Percentiles rank a stretch among this genome's conserved stretches.
Conservation (phyloP, 1,140 invertebrate species). For the Cydia amplana region DNA sequence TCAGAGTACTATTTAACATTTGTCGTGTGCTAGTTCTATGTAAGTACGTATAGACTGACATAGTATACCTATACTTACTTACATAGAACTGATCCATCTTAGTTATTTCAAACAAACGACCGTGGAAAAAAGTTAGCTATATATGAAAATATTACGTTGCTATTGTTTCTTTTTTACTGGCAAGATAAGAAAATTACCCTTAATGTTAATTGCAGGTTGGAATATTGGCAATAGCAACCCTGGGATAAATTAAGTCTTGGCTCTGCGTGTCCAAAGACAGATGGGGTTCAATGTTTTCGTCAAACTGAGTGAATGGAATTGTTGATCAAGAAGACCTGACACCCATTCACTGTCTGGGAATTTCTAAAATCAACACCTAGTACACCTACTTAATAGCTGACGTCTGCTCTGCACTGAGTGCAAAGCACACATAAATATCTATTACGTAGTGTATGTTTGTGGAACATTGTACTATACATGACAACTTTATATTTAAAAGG, state of each 20-base stretch:
- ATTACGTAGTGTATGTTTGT: not conserved
- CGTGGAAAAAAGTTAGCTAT: too few species aligned
- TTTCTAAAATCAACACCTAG: slow-evolving; percentile 15
- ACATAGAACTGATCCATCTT: too few species aligned
- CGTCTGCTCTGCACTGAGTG: slow-evolving; percentile 1
- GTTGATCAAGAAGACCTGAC: slow-evolving; percentile 9
- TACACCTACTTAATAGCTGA: slow-evolving; percentile 1
- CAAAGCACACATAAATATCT: slow-evolving; percentile 2
- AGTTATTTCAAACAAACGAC: too few species aligned
- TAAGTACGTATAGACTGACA: too few species aligned
- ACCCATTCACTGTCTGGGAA: slow-evolving; percentile 20
- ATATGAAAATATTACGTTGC: too few species aligned
- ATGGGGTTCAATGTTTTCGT: not conserved
- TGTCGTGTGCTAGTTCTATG: too few species aligned
- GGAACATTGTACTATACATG: too few species aligned
- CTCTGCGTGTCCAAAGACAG: not conserved
- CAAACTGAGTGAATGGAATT: not conserved
- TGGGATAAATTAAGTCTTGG: not conserved
- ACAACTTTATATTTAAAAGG: too few species aligned
- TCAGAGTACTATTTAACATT: too few species aligned
- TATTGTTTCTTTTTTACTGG: too few species aligned
- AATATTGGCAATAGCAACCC: not conserved
- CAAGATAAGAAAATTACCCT: too few species aligned
- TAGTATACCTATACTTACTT: too few species aligned
- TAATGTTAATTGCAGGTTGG: not conserved